Evolutionary conservation across 2,888 invertebrate species (phyloP), one percentile per base, ranked within the genome.

Genomic region (Harmothoe impar): DNA sequence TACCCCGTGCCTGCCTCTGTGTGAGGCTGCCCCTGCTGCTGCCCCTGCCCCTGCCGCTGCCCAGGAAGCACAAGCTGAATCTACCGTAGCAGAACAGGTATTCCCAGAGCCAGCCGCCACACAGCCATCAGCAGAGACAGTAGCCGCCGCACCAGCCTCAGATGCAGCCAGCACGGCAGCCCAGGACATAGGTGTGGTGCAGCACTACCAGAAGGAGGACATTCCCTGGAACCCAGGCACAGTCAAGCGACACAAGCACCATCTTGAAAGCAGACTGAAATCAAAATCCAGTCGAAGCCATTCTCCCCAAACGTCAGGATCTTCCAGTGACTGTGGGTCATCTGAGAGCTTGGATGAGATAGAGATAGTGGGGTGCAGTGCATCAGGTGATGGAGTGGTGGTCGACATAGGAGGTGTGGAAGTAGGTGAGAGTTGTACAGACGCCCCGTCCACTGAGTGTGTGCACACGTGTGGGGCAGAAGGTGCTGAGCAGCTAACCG

Each of bases 201-300:
- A 92, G 86, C 94, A 93, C 90, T 97, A 97, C 93, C 96, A 96
- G 92, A 96, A 96, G 92, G 97, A 97, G 93, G 97, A 97, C 91
- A 97, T 97, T 93, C 97, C 97, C 56, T 97, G 97, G 97, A 96
- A 97, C 95, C 96, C 97, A 0, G 97, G 98, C 1, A 97, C 97
- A 0, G 97, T 98, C 31, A 97, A 97, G 94, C 93, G 94, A 72
- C 94, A 94, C 62, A 94, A 93, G 72, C 97, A 97, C 94, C 97
- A 97, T 93, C 95, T 97, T 35, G 97, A 97, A 94, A 97, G 97
- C 93, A 96, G 96, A 0, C 72, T 92, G 17, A 91, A 72, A 62
- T 54, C 90, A 23, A 56, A 35, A 7, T 25, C 31, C 0, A 77
- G 23, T 17, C 77, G 20, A 20, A 54, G 35, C 68, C 12, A 15